Evolutionary conservation across 2,797 vertebrate species (phyloP), one percentile per base, ranked within the genome.

Genomic region (Cichlasoma orientale): DNA sequence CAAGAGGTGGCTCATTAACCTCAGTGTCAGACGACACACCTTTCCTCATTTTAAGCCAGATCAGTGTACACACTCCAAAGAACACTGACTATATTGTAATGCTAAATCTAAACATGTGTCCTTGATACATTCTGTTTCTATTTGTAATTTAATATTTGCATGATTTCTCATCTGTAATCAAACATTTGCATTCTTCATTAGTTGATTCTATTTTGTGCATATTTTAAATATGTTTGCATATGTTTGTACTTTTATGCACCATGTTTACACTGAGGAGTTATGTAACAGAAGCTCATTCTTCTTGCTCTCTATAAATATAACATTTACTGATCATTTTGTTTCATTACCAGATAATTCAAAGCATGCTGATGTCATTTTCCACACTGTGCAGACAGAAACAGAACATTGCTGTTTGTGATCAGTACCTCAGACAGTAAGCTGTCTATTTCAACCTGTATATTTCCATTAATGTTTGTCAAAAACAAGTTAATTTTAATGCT

Each of bases 121-220:
- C 1, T 53, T 85, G 85, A 83, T 76, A 57, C 82, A 87, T 78
- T 59, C n/a, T 44, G 55, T 75, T 66, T 81, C 79, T 47, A 69
- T 79, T 72, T 74, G 57, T 74, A 54, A 47, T 74, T 81, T 55
- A 41, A 47, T 47, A 58, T 83, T 76, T 36, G 50, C 80, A 88
- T 83, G 77, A 72, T 23, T 63, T 76, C 70, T 77, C 80, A 56
- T 74, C 63, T 74, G 61, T 63, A 56, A 61, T 78, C 54, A 74
- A 53, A 53, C 72, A 56, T 83, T 84, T 77, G 33, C 70, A 72
- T 81, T 72, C 50, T 54, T 59, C 31, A 73, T 38, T 14, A 72
- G 78, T 21, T 25, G 47, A 63, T 27, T 18, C 31, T 13, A 41
- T 73, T 71, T 71, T 3, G 1, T 68, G 75, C 78, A 75, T 75